These are phyloP conservation scores for Telmatochromis sp. DNA, from an alignment of 2,113 vertebrate genomes.

Conservation along the genomic window DNA sequence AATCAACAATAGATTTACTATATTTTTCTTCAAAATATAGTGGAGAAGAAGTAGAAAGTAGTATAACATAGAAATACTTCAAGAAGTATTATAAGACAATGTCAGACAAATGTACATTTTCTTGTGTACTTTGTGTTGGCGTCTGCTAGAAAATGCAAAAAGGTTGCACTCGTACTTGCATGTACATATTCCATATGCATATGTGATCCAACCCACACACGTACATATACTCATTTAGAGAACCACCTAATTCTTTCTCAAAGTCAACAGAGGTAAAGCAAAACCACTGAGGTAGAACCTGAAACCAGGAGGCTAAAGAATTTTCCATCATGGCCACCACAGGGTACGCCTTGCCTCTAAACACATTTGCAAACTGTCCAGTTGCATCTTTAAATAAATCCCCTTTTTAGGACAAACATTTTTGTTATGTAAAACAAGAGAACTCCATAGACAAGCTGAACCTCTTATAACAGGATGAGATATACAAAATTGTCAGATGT, in stretches of 20 bases:
- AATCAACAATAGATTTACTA: background rate
- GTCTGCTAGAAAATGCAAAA: fast-evolving
- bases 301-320: background rate
- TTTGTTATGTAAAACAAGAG: background rate
- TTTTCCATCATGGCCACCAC: background rate
- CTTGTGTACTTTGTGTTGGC: background rate
- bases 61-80: background rate
- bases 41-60: background rate
- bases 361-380: background rate
- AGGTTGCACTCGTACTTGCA: background rate
- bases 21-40: background rate
- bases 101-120: background rate
- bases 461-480: background rate
- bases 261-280: background rate
- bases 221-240: background rate
- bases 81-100: background rate
- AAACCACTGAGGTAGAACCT: background rate
- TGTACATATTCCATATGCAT: background rate
- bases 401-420: background rate
- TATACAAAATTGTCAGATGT: background rate
- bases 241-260: background rate
- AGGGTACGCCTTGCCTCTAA: background rate
- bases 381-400: background rate
- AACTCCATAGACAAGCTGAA: fast-evolving
- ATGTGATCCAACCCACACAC: background rate